Evolutionary conservation across 1,140 invertebrate species (phyloP).

Genomic region (Tigriopus japonicus): DNA sequence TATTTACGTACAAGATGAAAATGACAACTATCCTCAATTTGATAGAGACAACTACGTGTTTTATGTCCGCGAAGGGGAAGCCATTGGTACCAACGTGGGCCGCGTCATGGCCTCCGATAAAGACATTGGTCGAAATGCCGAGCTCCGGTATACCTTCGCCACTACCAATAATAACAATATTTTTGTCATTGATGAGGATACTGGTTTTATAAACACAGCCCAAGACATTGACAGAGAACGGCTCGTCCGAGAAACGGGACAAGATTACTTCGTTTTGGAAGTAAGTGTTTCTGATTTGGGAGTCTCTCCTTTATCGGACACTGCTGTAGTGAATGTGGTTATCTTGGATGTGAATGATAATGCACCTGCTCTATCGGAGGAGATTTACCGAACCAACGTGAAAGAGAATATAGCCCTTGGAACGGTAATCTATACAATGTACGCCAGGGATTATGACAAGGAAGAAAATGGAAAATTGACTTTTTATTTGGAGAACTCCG

Average conservation of each 20-base stretch:
- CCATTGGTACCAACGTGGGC: slow-evolving; percentile 67
- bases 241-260: slow-evolving; percentile 48
- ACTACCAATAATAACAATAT: slow-evolving; percentile 43
- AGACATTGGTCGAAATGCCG: slow-evolving; percentile 76
- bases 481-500: slow-evolving; percentile 37
- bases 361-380: slow-evolving; percentile 55
- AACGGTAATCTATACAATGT: slow-evolving; percentile 59
- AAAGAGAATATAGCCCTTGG: slow-evolving; percentile 56
- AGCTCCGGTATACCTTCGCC: slow-evolving; percentile 64
- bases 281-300: slow-evolving; percentile 76
- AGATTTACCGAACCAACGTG: slow-evolving; percentile 62
- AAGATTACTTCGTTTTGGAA: slow-evolving; percentile 56
- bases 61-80: slow-evolving; percentile 67
- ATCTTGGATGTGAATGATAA: slow-evolving; percentile 85
- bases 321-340: slow-evolving; percentile 68
- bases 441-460: slow-evolving; percentile 69
- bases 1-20: slow-evolving; percentile 82
- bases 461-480: slow-evolving; percentile 74
- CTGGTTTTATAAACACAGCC: slow-evolving; percentile 72
- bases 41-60: slow-evolving; percentile 66
- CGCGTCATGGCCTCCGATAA: slow-evolving; percentile 69
- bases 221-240: slow-evolving; percentile 69
- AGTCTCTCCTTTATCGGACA: slow-evolving; percentile 49
- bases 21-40: slow-evolving; percentile 81
- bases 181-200: slow-evolving; percentile 68